Base-by-base conservation (phyloP, 2,113 vertebrate species). In the Aegithalos caudatus region DNA sequence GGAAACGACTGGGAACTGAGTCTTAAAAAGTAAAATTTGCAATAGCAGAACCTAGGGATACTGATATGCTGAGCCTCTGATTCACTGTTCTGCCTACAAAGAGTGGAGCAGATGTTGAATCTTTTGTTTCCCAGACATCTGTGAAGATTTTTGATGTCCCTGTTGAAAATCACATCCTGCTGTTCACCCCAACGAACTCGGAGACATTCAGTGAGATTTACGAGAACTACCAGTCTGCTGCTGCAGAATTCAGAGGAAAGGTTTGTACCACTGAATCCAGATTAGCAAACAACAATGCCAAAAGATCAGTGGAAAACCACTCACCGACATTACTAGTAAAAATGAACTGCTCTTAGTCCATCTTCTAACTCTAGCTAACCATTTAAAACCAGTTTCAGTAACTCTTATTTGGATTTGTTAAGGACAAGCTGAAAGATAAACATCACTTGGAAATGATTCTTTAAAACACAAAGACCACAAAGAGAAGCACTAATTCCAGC, bases 121-220 rank as follows among this genome's bases (percentile, higher is more conserved):
- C 86, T 94, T 88, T 98, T 90, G 77, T 73, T 93, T 98, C 92
- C 72, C 97, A 99, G 99, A 99, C 98, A 61, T 98, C 98, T 90
- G 87, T 98, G 79, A 98, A 98, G 98, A 99, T 99, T 97, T 97
- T 99, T 69, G 97, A 98, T 70, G 97, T 98, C 33, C 97, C 97
- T 17, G 97, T 99, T 79, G 94, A 97, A 61, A 99, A 97, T 92
- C 99, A 99, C 83, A 98, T 99, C 69, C 86, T 99, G 92, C 98
- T 99, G 44, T 99, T 99, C 77, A 97, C 98, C 90, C 98, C 98
- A 93, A 98, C 74, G 79, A 98, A 93, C 73, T 98, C 97, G 0
- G 88, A 96, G 61, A 83, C 82, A 3, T 99, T 98, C 66, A 40
- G 11, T 19, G 40, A 28, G n/a, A 97, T 98, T 88, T 96, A 98